phyloP scores from a whole-genome alignment of 2,888 invertebrate genomes.

The Melinopterus prodromus region DNA sequence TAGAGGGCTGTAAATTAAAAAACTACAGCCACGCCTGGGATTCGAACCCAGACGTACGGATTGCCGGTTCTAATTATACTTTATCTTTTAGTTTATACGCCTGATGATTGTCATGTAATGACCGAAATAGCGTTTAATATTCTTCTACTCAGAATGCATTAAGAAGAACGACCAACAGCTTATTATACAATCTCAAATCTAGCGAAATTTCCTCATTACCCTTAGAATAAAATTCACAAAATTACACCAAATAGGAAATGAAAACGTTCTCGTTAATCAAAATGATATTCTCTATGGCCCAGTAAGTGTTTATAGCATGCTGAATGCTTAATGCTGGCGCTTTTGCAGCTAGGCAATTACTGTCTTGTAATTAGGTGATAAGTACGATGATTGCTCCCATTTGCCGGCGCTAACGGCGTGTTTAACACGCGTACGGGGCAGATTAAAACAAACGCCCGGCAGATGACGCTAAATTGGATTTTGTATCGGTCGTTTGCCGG shows the following conservation, averaged over 20 bases:
- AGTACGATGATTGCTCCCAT: background rate
- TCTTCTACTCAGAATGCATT: too few relatives aligned
- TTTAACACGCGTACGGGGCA: background rate
- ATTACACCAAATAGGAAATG: background rate
- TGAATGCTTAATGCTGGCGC: background rate
- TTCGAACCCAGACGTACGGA: too few relatives aligned
- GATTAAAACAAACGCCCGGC: background rate
- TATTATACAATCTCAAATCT: too few relatives aligned
- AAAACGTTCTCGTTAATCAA: background rate
- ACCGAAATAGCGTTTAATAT: too few relatives aligned
- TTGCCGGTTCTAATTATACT: too few relatives aligned
- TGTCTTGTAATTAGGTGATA: conserved; percentile 4
- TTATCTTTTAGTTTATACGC: too few relatives aligned
- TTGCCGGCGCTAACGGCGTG: background rate
- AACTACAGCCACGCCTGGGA: too few relatives aligned
- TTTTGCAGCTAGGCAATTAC: background rate
- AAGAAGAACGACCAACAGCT: too few relatives aligned
- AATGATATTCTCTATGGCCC: background rate
- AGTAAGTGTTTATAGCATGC: background rate
- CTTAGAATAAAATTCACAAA: background rate
- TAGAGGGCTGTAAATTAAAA: too few relatives aligned
- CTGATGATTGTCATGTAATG: too few relatives aligned
- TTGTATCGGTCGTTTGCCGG: background rate
- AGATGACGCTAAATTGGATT: background rate
- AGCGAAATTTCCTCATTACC: background rate